Evolutionary conservation across 2,888 invertebrate genomes (phyloP).

Genomic region (Cosmorhoe ocellata): DNA sequence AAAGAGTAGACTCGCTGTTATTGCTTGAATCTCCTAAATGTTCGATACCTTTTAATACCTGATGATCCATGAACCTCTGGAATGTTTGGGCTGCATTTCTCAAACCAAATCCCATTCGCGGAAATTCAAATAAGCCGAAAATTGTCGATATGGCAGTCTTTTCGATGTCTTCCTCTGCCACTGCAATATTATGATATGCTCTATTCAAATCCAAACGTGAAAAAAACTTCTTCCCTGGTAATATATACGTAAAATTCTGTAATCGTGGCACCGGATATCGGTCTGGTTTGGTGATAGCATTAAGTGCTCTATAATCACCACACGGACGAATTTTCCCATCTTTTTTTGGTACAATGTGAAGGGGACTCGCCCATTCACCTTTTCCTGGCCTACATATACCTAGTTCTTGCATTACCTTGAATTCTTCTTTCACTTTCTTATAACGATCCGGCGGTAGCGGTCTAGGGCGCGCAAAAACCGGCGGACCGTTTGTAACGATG

Average conservation of each 20-base stretch:
- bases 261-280: neutral
- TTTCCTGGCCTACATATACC: slow-evolving; percentile 55
- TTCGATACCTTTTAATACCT: too few species aligned
- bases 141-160: neutral
- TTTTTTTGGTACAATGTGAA: slow-evolving; percentile 31
- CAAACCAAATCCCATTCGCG: neutral
- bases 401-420: slow-evolving; percentile 43
- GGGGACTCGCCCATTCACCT: slow-evolving; percentile 53
- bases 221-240: neutral
- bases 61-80: neutral
- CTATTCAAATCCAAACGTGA: neutral
- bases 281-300: slow-evolving; percentile 1
- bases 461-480: slow-evolving; percentile 43
- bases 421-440: slow-evolving; percentile 43
- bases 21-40: too few species aligned
- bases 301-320: neutral
- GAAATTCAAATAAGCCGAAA: neutral
- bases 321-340: slow-evolving; percentile 26
- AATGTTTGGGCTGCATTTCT: neutral
- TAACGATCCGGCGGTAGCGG: slow-evolving; percentile 48
- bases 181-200: neutral
- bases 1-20: too few species aligned
- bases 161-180: neutral
- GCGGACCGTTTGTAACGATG: slow-evolving; percentile 49
- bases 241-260: neutral